Conservation (phyloP, 2,888 invertebrate species). For the Subacronicta megacephala region DNA sequence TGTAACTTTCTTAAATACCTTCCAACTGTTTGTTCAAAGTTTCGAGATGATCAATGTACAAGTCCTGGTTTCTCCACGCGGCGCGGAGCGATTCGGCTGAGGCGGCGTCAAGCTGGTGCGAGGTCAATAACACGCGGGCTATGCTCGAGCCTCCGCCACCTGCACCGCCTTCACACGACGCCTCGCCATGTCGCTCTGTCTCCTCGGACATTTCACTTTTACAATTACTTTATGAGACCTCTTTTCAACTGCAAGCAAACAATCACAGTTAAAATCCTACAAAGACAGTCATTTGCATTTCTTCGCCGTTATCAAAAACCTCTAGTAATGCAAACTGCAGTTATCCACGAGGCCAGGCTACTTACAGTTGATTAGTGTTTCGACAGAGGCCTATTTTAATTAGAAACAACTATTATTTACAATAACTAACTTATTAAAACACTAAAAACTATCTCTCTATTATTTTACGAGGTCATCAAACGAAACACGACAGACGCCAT, state of each 20-base stretch:
- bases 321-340: conserved; percentile 58
- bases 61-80: conserved; percentile 94
- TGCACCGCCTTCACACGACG: conserved; percentile 80
- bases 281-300: conserved; percentile 71
- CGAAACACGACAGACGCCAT: conserved; percentile 80
- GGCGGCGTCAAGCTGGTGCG: conserved; percentile 91
- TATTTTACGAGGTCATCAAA: conserved; percentile 72
- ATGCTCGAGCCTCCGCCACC: conserved; percentile 87
- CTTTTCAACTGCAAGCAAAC: conserved; percentile 86
- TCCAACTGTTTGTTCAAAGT: conserved; percentile 93
- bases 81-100: conserved; percentile 91
- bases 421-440: conserved; percentile 28
- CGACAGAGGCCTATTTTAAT: conserved; percentile 39
- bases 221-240: conserved; percentile 78
- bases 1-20: conserved; percentile 91
- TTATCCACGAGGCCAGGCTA: conserved; percentile 59
- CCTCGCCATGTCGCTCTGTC: conserved; percentile 84
- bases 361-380: conserved; percentile 67
- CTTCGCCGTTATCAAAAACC: conserved; percentile 78
- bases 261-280: conserved; percentile 71
- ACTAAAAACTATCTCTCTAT: conserved; percentile 41
- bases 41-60: conserved; percentile 93
- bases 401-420: conserved; percentile 39
- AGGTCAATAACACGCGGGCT: conserved; percentile 90
- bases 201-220: conserved; percentile 89